Evolutionary conservation across 1,140 invertebrate species (phyloP).

Genomic region (Uloborus diversus): DNA sequence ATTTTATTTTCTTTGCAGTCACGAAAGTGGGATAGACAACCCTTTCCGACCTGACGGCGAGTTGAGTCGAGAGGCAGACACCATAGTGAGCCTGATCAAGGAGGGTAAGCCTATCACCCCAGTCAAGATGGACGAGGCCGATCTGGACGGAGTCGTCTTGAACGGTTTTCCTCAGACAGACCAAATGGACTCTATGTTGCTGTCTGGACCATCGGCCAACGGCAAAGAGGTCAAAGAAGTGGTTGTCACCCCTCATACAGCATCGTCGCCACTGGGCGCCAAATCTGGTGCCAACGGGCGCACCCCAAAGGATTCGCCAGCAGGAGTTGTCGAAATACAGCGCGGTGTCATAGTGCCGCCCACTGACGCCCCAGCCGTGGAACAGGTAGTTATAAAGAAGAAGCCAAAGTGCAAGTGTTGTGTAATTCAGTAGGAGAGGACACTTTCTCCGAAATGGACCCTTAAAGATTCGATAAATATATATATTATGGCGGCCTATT

Average conservation of each 20-base stretch:
- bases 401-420: conserved; percentile 91
- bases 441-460: not conserved
- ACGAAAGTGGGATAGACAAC: conserved; percentile 95
- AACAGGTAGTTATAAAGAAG: conserved; percentile 87
- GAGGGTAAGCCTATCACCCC: conserved; percentile 82
- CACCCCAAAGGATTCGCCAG: conserved; percentile 19
- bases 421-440: conserved; percentile 77
- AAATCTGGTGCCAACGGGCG: conserved; percentile 35
- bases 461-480: not conserved
- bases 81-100: conserved; percentile 93
- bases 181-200: not conserved
- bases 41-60: conserved; percentile 96
- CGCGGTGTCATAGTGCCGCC: conserved; percentile 75
- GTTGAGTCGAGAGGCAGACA: conserved; percentile 91
- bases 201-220: conserved; percentile 7
- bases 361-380: conserved; percentile 79
- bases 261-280: not conserved
- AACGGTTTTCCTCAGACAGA: not conserved
- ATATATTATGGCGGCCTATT: conserved; percentile 9
- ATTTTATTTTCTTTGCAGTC: conserved; percentile 74
- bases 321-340: conserved; percentile 76
- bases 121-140: conserved; percentile 62
- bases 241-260: not conserved
- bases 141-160: not conserved
- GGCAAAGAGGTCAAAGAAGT: conserved; percentile 57